Conservation (phyloP, 2,888 invertebrate genomes). For the Netelia virgata region DNA sequence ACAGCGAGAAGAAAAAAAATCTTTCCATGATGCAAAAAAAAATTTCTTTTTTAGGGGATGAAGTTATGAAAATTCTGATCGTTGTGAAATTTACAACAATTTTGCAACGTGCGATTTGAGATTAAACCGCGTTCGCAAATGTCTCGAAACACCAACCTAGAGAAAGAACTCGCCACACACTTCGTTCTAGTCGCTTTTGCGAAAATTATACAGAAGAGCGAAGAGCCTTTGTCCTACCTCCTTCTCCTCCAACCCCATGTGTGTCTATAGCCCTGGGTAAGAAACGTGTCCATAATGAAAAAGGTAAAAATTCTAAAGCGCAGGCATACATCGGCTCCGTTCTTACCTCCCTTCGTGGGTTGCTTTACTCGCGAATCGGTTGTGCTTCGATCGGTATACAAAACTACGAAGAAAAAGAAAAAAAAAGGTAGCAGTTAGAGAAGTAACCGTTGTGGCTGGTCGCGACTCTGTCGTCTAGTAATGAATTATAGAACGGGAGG, state of each 20-base stretch:
- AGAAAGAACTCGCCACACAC: not conserved
- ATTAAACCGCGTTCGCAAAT: not conserved
- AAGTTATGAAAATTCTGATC: no score
- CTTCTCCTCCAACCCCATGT: conserved; percentile 2
- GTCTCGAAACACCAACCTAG: not conserved
- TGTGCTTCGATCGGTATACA: conserved; percentile 56
- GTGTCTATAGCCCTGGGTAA: conserved; percentile 47
- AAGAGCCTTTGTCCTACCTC: conserved; percentile 48
- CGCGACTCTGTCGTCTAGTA: conserved; percentile 54
- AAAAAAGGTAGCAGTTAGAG: conserved; percentile 21
- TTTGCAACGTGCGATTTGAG: no score
- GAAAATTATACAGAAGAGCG: conserved; percentile 63
- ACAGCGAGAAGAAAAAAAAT: no score
- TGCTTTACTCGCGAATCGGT: conserved; percentile 34
- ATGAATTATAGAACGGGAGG: conserved; percentile 63
- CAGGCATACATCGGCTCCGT: not conserved
- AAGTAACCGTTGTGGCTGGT: conserved; percentile 11
- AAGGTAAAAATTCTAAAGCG: conserved; percentile 63
- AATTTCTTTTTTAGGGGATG: no score
- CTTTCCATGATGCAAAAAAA: no score
- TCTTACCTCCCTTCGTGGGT: conserved; percentile 1
- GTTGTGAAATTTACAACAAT: no score
- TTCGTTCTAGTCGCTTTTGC: conserved; percentile 7
- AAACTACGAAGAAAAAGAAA: not conserved
- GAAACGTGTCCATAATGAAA: conserved; percentile 49